A percentile compares a stretch with the other conserved stretches of the same genome.
phyloP scores from a whole-genome alignment of 2,797 vertebrate species.

The Emys orbicularis region DNA sequence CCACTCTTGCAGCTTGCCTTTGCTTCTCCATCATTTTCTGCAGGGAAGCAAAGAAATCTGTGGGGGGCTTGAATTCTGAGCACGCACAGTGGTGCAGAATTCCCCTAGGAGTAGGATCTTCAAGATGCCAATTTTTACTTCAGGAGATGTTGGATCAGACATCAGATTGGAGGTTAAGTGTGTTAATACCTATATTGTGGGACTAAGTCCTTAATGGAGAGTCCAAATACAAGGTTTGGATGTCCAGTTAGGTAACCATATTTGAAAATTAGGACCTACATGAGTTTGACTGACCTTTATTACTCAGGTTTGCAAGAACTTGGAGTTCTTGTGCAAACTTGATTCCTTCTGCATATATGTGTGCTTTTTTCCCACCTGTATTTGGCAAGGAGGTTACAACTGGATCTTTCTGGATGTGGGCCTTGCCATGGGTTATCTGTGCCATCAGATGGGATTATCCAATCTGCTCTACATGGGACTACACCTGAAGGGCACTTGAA shows the following conservation, averaged over 20 bases:
- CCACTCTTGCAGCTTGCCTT: too few relatives aligned
- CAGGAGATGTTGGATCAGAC: neutral
- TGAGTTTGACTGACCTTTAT: constrained; percentile 29
- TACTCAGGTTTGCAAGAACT: constrained; percentile 35
- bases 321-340: constrained; percentile 31
- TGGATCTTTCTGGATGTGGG: constrained; percentile 21
- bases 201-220: neutral
- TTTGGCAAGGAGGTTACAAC: constrained; percentile 38
- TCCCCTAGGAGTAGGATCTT: neutral
- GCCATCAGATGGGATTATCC: neutral
- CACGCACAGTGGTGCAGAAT: too few relatives aligned
- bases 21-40: too few relatives aligned
- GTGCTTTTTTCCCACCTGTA: constrained; percentile 29
- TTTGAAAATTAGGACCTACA: constrained; percentile 25
- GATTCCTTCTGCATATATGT: constrained; percentile 59
- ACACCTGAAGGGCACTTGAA: neutral
- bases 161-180: neutral
- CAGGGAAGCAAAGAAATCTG: too few relatives aligned
- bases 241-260: neutral
- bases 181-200: neutral
- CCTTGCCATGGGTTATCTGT: constrained; percentile 39
- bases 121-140: neutral
- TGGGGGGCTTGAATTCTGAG: too few relatives aligned
- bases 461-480: neutral
- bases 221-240: neutral